phyloP scores from a whole-genome alignment of 2,888 invertebrate genomes.

The Carcina quercana region DNA sequence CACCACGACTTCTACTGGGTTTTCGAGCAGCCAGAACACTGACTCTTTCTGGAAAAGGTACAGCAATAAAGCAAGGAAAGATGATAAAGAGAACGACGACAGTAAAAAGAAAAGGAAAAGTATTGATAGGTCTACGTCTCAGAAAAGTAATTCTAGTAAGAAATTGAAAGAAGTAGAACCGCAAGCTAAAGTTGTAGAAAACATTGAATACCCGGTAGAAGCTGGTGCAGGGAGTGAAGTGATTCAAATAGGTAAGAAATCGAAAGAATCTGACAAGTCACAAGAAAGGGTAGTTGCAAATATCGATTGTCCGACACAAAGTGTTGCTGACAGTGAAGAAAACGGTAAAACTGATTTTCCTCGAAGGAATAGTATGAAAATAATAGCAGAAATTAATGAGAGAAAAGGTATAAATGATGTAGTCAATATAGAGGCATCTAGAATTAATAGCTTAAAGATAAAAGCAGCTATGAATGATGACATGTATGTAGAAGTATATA shows the following conservation, averaged over 20 bases:
- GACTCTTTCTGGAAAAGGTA: constrained; percentile 78
- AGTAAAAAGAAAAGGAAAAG: no score
- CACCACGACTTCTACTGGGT: constrained; percentile 77
- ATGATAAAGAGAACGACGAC: constrained; percentile 52
- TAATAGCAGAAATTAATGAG: constrained; percentile 56
- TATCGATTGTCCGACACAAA: no score
- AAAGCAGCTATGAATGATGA: constrained; percentile 27
- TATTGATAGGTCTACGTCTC: no score
- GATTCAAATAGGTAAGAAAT: no score
- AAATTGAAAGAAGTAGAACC: constrained; percentile 48
- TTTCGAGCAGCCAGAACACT: constrained; percentile 73
- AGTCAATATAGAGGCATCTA: background rate
- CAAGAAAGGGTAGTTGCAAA: constrained; percentile 61
- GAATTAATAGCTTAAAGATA: background rate
- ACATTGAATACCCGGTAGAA: constrained; percentile 2
- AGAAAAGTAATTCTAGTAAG: constrained; percentile 15
- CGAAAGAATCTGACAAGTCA: no score
- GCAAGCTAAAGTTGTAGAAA: constrained; percentile 24
- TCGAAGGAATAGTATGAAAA: constrained; percentile 66
- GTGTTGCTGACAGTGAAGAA: no score
- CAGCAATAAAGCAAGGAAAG: constrained; percentile 68
- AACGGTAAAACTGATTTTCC: constrained; percentile 61
- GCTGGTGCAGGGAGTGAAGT: no score
- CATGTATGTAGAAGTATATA: constrained; percentile 26
- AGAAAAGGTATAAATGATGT: constrained; percentile 23